Percentiles rank a stretch among this genome's conserved stretches.
Evolutionary conservation across 2,797 vertebrate genomes (phyloP).

Genomic region (Xerus rutilus): DNA sequence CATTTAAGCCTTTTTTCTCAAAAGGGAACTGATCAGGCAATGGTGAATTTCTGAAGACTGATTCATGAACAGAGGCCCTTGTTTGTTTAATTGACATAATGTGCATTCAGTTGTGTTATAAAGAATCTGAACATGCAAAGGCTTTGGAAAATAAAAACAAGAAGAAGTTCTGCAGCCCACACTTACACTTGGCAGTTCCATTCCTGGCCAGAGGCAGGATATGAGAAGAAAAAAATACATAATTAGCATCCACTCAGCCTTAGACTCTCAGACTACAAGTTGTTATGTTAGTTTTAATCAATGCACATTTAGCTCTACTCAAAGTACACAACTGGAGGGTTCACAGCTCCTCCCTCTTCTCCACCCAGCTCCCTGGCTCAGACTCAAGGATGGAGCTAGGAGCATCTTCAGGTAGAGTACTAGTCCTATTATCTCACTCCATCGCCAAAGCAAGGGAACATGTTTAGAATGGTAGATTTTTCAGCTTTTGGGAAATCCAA

Average conservation of each 20-base stretch:
- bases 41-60: conserved; percentile 62
- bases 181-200: conserved; percentile 7
- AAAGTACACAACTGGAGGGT: conserved; percentile 20
- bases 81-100: conserved; percentile 58
- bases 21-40: not conserved
- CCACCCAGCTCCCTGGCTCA: not conserved
- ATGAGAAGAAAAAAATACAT: conserved; percentile 47
- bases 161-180: conserved; percentile 48
- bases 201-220: not conserved
- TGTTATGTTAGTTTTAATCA: conserved; percentile 62
- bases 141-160: conserved; percentile 60
- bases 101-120: conserved; percentile 4
- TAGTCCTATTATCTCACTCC: conserved; percentile 11
- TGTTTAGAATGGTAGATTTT: conserved; percentile 71
- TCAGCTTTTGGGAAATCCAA: conserved; percentile 38
- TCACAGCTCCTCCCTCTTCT: conserved; percentile 32
- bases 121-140: conserved; percentile 58
- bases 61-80: conserved; percentile 17
- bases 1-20: not conserved
- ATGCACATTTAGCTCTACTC: conserved; percentile 10
- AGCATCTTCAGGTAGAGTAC: conserved; percentile 62
- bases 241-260: conserved; percentile 51
- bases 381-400: conserved; percentile 10
- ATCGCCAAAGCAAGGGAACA: not conserved
- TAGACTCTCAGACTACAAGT: not conserved